Percentiles rank a stretch among this genome's conserved stretches.
Conservation (phyloP, 2,888 invertebrate genomes). For the Helobdella robusta region DNA sequence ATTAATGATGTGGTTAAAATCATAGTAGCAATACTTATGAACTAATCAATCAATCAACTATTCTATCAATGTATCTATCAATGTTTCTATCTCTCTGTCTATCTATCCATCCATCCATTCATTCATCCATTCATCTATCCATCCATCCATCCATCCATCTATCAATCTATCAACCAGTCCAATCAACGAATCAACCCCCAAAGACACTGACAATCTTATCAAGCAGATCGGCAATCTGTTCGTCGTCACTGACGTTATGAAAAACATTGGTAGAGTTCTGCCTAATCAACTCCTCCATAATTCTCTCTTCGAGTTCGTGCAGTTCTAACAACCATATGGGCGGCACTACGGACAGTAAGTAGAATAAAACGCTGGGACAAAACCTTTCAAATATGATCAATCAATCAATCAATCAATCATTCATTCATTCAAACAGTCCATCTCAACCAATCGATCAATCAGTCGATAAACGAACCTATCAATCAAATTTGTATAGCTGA, state of each 20-base stretch:
- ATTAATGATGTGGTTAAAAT: background rate
- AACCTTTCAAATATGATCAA: conserved; percentile 20
- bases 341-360: conserved; percentile 76
- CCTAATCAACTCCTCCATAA: conserved; percentile 40
- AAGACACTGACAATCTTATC: conserved; percentile 2
- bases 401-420: background rate
- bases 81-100: background rate
- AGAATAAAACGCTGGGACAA: conserved; percentile 79
- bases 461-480: background rate
- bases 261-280: background rate
- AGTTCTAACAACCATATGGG: conserved; percentile 87
- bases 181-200: background rate
- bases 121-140: background rate
- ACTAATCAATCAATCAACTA: background rate
- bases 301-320: conserved; percentile 68
- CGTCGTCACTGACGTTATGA: background rate
- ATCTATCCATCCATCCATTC: background rate
- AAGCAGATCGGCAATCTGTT: conserved; percentile 1
- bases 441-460: background rate
- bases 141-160: background rate
- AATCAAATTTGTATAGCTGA: too few relatives aligned
- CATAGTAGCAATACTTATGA: background rate
- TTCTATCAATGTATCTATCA: background rate
- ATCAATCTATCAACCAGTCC: background rate
- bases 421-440: background rate